Percentiles rank a stretch among this genome's conserved stretches.
Conservation (phyloP, 2,113 vertebrate species). For the Pithys albifrons region DNA sequence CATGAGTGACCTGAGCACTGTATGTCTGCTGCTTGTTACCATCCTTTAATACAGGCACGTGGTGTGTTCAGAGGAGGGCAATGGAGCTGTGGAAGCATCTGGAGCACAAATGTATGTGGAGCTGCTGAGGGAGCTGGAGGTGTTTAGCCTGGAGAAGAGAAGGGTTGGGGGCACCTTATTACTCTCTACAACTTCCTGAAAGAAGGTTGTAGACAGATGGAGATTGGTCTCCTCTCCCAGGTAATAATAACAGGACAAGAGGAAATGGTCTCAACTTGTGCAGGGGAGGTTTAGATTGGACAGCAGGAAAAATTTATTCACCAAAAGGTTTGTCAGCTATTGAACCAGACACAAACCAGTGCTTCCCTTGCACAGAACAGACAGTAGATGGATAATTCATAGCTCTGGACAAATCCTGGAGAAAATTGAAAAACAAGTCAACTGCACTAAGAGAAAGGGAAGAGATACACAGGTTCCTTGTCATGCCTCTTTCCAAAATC, state of each 20-base stretch:
- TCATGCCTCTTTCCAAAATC: not conserved
- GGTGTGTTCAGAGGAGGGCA: not conserved
- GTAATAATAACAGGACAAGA: not conserved
- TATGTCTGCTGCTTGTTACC: not conserved
- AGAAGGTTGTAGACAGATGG: not conserved
- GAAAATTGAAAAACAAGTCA: not conserved
- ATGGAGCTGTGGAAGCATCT: not conserved
- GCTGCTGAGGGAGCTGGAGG: not conserved
- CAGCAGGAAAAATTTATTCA: not conserved
- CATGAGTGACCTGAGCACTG: not conserved
- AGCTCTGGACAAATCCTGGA: not conserved
- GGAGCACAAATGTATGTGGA: not conserved
- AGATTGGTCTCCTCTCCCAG: not conserved
- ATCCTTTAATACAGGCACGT: not conserved
- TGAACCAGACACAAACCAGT: not conserved
- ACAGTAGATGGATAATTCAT: not conserved
- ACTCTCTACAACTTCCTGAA: not conserved
- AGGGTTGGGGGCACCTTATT: accelerated
- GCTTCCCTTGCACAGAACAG: not conserved
- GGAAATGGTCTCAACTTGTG: not conserved
- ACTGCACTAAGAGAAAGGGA: not conserved
- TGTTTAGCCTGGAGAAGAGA: not conserved
- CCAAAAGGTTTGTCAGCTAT: not conserved
- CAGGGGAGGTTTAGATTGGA: not conserved
- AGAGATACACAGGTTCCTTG: not conserved